Percentiles rank a stretch among this genome's conserved stretches.
phyloP scores from a whole-genome alignment of 1,140 invertebrate species.

The Bradysia coprophila region DNA sequence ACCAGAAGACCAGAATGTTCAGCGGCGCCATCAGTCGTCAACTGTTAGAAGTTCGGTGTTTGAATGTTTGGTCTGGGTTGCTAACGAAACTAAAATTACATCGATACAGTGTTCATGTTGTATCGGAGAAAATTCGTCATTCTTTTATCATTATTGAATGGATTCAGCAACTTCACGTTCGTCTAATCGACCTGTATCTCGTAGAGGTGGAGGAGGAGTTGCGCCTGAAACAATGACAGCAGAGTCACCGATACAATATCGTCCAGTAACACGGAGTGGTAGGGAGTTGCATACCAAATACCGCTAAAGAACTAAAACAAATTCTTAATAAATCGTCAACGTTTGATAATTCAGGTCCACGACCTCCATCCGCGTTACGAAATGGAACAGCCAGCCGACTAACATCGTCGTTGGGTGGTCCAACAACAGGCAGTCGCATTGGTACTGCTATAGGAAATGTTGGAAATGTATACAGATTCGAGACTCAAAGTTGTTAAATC shows the following conservation, averaged over 20 bases:
- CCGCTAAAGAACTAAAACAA: too few relatives aligned
- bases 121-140: too few relatives aligned
- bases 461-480: neutral
- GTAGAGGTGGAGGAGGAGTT: neutral
- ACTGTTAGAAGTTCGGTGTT: too few relatives aligned
- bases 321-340: constrained; percentile 21
- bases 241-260: neutral
- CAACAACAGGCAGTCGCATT: neutral
- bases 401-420: neutral
- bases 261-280: too few relatives aligned
- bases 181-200: neutral
- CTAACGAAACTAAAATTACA: too few relatives aligned
- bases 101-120: too few relatives aligned
- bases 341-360: too few relatives aligned
- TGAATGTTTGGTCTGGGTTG: too few relatives aligned
- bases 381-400: constrained; percentile 3
- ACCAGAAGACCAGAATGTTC: too few relatives aligned
- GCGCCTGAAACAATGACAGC: neutral
- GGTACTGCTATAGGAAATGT: constrained; percentile 2
- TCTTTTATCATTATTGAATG: neutral
- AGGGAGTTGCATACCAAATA: too few relatives aligned
- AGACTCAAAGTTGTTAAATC: too few relatives aligned
- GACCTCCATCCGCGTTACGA: constrained; percentile 1
- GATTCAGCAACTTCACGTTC: neutral
- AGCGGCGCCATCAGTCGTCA: too few relatives aligned